phyloP scores from a whole-genome alignment of 2,797 vertebrate genomes.

The Melanotaenia boesemani region DNA sequence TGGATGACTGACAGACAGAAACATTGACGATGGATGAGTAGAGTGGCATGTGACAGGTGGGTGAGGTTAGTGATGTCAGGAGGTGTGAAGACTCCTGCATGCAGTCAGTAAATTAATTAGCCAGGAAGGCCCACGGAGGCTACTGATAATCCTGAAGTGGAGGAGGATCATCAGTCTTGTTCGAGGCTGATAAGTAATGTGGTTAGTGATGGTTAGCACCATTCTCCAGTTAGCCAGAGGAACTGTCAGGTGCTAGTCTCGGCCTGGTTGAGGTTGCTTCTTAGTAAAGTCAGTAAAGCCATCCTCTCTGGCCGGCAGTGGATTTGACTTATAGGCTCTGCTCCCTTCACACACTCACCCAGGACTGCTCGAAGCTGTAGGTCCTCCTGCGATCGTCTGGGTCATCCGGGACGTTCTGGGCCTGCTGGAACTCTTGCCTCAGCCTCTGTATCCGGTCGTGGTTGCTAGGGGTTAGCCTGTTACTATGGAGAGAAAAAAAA shows the following conservation, averaged over 20 bases:
- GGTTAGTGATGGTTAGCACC: conserved; percentile 73
- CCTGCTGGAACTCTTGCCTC: conserved; percentile 95
- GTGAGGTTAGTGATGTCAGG: conserved; percentile 72
- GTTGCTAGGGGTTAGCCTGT: conserved; percentile 92
- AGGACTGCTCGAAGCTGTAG: conserved; percentile 94
- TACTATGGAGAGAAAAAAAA: conserved; percentile 74
- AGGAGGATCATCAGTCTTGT: conserved; percentile 43
- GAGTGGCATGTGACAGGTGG: conserved; percentile 54
- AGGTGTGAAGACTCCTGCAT: conserved; percentile 64
- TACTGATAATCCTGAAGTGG: conserved; percentile 49
- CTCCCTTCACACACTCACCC: conserved; percentile 86
- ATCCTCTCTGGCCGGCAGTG: conserved; percentile 15
- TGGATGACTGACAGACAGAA: conserved; percentile 66
- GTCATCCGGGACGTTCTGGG: conserved; percentile 89
- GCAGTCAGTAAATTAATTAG: conserved; percentile 65
- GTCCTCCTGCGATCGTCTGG: conserved; percentile 89
- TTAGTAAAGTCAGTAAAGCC: neutral
- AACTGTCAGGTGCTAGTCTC: conserved; percentile 38
- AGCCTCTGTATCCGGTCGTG: conserved; percentile 98
- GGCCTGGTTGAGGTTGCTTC: conserved; percentile 25
- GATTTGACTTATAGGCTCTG: conserved; percentile 9
- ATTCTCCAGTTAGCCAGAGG: conserved; percentile 39
- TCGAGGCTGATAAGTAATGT: conserved; percentile 45
- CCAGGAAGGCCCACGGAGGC: conserved; percentile 52
- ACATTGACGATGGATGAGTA: conserved; percentile 54